phyloP scores from a whole-genome alignment of 2,113 vertebrate species.

The Sorex araneus region DNA sequence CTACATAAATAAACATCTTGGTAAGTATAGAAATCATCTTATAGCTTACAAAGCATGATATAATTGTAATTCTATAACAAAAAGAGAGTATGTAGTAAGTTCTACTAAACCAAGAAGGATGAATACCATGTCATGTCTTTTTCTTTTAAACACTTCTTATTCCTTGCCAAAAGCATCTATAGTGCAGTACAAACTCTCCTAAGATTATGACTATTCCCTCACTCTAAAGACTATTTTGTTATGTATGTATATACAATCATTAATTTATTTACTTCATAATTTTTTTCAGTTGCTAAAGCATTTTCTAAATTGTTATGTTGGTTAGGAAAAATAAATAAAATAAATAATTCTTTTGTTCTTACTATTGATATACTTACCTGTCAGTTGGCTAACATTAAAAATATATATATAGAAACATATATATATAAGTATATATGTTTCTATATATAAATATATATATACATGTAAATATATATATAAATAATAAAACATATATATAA shows the following conservation, averaged over 20 bases:
- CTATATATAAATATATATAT: too few relatives aligned
- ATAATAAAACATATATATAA: too few relatives aligned
- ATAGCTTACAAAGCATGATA: background rate
- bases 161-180: background rate
- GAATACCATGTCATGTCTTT: background rate
- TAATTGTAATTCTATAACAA: background rate
- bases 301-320: background rate
- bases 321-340: background rate
- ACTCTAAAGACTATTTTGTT: background rate
- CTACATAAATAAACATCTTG: background rate
- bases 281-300: background rate
- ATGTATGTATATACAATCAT: background rate
- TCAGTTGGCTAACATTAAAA: background rate
- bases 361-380: background rate
- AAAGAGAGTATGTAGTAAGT: background rate
- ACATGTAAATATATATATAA: too few relatives aligned
- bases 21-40: background rate
- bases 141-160: background rate
- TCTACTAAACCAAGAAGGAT: background rate
- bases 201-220: background rate
- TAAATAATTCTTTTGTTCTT: background rate
- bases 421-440: background rate
- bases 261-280: background rate
- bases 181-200: background rate
- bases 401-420: too few relatives aligned